Evolutionary conservation across 2,113 vertebrate species (phyloP).

Genomic region (Vimba vimba): DNA sequence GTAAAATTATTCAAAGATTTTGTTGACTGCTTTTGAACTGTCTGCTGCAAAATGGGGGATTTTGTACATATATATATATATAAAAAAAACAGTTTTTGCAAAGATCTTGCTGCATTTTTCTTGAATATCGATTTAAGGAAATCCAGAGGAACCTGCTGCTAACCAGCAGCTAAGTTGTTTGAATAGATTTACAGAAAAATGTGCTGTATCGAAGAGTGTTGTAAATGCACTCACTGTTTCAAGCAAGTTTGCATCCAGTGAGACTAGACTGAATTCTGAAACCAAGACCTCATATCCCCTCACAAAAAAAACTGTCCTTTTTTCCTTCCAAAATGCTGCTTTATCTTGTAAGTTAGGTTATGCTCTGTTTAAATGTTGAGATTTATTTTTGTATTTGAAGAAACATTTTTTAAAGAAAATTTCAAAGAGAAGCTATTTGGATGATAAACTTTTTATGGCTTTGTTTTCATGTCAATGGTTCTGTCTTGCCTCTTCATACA

Average conservation of each 20-base stretch:
- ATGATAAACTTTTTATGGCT: conserved; percentile 33
- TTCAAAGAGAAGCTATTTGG: conserved; percentile 20
- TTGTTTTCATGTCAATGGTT: conserved; percentile 37
- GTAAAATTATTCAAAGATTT: conserved; percentile 61
- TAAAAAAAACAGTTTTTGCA: conserved; percentile 51
- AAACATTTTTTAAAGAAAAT: conserved; percentile 29
- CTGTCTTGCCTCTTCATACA: conserved; percentile 4
- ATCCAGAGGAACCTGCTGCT: conserved; percentile 45
- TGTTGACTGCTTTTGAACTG: conserved; percentile 56
- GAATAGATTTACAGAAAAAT: conserved; percentile 35
- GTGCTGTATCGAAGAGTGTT: conserved; percentile 14
- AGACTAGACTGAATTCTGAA: conserved; percentile 18
- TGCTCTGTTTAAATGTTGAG: conserved; percentile 45
- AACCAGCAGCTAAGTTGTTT: conserved; percentile 33
- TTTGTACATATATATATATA: conserved; percentile 68
- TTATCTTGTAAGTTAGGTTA: conserved; percentile 50
- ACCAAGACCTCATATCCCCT: conserved; percentile 38
- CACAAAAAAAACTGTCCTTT: conserved; percentile 19
- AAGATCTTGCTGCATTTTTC: conserved; percentile 48
- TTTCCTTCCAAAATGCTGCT: conserved; percentile 57
- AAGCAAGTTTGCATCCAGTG: conserved; percentile 7
- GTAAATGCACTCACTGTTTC: conserved; percentile 38
- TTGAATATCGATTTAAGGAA: conserved; percentile 49
- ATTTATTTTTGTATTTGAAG: conserved; percentile 57
- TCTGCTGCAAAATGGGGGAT: conserved; percentile 61